Conservation (phyloP, 2,113 vertebrate species). For the Notarius lentiginosus region DNA sequence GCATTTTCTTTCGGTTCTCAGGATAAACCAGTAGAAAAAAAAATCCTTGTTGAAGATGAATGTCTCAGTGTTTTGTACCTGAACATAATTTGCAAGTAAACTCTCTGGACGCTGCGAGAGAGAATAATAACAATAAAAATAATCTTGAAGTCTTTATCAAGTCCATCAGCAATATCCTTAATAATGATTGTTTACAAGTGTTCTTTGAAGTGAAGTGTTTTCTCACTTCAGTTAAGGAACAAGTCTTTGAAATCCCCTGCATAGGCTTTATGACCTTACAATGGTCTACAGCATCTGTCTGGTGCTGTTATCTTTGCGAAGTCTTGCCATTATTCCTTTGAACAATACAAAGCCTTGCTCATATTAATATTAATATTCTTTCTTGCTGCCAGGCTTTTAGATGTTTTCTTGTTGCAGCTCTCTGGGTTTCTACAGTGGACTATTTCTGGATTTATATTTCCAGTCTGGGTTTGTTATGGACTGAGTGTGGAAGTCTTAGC, state of each 20-base stretch:
- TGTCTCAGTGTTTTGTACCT: neutral
- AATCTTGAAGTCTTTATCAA: neutral
- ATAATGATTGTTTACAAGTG: neutral
- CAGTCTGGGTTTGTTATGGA: neutral
- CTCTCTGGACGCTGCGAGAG: neutral
- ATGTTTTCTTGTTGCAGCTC: neutral
- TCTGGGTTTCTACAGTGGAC: neutral
- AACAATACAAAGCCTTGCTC: neutral
- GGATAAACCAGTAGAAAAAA: neutral
- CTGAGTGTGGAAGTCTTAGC: neutral
- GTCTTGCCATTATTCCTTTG: neutral
- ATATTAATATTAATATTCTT: neutral
- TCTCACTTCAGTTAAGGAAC: neutral
- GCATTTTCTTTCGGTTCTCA: neutral
- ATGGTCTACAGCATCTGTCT: neutral
- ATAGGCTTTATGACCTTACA: neutral
- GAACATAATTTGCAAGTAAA: neutral
- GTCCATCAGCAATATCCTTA: neutral
- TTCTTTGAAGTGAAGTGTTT: neutral
- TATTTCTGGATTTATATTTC: constrained; percentile 16
- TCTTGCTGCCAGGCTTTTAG: neutral
- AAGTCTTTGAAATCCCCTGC: neutral
- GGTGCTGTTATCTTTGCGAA: neutral
- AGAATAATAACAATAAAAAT: neutral
- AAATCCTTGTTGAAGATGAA: neutral